Evolutionary conservation across 2,113 vertebrate genomes (phyloP).

Genomic region (Carassius gibelio): DNA sequence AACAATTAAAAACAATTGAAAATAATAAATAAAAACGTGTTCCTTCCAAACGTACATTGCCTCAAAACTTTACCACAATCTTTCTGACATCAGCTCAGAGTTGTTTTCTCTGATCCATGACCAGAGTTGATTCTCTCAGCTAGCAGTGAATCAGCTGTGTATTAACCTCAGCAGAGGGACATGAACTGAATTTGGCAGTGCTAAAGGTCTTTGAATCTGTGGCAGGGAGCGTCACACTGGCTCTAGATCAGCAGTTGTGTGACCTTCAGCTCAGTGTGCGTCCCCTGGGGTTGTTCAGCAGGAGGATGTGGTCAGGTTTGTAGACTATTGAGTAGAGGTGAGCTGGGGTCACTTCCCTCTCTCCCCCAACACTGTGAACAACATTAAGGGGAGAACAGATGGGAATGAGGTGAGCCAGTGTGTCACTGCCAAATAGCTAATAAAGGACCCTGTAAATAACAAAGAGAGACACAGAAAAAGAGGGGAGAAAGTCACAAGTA

Average conservation of each 20-base stretch:
- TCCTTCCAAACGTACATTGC: neutral
- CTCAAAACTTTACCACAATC: neutral
- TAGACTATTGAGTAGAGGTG: slow-evolving; percentile 24
- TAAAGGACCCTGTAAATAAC: slow-evolving; percentile 36
- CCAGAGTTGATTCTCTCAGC: neutral
- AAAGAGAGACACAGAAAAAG: slow-evolving; percentile 31
- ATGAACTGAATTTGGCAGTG: neutral
- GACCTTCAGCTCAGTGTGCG: neutral
- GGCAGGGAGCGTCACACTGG: slow-evolving; percentile 16
- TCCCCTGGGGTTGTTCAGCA: slow-evolving; percentile 16
- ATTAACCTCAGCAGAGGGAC: neutral
- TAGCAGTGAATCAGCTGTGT: neutral
- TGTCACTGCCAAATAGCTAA: slow-evolving; percentile 48
- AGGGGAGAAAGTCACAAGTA: slow-evolving; percentile 7
- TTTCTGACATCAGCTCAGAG: neutral
- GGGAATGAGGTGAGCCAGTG: neutral
- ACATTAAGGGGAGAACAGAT: slow-evolving; percentile 13
- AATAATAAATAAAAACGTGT: too few relatives aligned
- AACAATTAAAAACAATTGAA: too few relatives aligned
- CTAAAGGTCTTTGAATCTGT: neutral
- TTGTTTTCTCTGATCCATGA: neutral
- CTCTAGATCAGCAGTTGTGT: slow-evolving; percentile 29
- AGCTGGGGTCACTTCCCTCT: slow-evolving; percentile 8
- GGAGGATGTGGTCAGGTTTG: slow-evolving; percentile 33
- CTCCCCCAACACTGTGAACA: neutral